Conservation (phyloP, 2,888 invertebrate genomes). For the Dromius quadrimaculatus region DNA sequence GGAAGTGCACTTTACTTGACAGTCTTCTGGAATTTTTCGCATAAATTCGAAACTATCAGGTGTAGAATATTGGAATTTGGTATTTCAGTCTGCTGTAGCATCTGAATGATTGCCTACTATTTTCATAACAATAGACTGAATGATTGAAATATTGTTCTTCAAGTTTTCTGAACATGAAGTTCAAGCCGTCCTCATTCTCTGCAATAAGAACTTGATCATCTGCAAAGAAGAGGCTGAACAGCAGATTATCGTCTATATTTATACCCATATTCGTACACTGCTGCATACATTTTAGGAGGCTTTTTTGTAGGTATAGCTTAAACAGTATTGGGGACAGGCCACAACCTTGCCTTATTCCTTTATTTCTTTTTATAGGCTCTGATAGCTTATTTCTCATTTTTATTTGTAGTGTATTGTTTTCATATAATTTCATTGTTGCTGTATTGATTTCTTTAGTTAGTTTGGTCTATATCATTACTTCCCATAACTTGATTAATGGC, state of each 20-base stretch:
- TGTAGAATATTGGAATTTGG: too few relatives aligned
- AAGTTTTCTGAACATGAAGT: conserved; percentile 21
- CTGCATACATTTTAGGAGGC: not conserved
- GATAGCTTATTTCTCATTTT: not conserved
- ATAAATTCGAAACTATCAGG: too few relatives aligned
- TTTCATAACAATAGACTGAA: too few relatives aligned
- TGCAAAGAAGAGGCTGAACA: conserved; percentile 7
- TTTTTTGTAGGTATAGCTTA: not conserved
- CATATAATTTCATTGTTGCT: not conserved
- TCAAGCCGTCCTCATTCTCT: conserved; percentile 1
- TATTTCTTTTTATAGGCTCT: not conserved
- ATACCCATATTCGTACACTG: not conserved
- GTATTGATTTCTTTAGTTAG: not conserved
- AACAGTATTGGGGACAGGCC: not conserved
- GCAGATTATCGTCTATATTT: conserved; percentile 11
- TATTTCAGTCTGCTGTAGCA: too few relatives aligned
- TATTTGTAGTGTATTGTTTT: not conserved
- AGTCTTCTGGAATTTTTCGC: too few relatives aligned
- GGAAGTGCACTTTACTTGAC: too few relatives aligned
- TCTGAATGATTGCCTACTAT: too few relatives aligned
- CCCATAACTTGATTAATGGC: not conserved
- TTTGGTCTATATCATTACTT: not conserved
- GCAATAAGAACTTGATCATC: conserved; percentile 1
- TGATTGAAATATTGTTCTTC: conserved; percentile 19
- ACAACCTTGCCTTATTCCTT: conserved; percentile 1